A percentile compares a stretch with the other conserved stretches of the same genome.
Conservation (phyloP, 2,113 vertebrate species). For the Thamnophis sirtalis region DNA sequence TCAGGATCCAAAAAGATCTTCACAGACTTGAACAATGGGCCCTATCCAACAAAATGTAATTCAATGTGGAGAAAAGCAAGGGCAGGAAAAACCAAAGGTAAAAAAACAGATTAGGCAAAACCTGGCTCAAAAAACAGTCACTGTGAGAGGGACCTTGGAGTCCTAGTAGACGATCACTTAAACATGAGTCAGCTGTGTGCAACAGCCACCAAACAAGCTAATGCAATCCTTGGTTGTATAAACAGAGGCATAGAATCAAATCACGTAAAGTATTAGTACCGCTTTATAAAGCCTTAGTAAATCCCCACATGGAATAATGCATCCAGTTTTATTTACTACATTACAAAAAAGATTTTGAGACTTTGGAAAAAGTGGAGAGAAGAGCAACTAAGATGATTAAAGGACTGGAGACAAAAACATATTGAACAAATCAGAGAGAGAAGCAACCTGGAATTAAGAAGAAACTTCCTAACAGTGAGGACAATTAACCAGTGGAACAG, state of each 20-base stretch:
- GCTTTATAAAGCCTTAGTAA: not conserved
- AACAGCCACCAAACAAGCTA: not conserved
- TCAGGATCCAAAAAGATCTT: not conserved
- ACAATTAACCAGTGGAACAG: not conserved
- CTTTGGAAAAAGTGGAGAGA: not conserved
- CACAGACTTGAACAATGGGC: not conserved
- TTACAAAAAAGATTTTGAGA: not conserved
- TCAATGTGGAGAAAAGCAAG: not conserved
- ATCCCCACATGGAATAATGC: not conserved
- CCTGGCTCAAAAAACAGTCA: not conserved
- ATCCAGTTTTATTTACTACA: not conserved
- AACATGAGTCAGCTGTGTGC: not conserved
- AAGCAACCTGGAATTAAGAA: not conserved
- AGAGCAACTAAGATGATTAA: not conserved
- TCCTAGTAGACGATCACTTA: not conserved
- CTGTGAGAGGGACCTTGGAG: not conserved
- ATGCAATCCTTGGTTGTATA: not conserved
- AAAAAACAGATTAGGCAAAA: not conserved
- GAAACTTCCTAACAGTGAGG: not conserved
- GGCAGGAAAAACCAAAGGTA: not conserved
- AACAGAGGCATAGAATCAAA: not conserved
- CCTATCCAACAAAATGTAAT: not conserved
- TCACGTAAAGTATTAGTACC: not conserved
- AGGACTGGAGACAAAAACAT: not conserved
- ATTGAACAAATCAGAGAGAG: not conserved